Evolutionary conservation across 1,140 invertebrate species (phyloP).

Genomic region (Paramacrobiotus metropolitanus): DNA sequence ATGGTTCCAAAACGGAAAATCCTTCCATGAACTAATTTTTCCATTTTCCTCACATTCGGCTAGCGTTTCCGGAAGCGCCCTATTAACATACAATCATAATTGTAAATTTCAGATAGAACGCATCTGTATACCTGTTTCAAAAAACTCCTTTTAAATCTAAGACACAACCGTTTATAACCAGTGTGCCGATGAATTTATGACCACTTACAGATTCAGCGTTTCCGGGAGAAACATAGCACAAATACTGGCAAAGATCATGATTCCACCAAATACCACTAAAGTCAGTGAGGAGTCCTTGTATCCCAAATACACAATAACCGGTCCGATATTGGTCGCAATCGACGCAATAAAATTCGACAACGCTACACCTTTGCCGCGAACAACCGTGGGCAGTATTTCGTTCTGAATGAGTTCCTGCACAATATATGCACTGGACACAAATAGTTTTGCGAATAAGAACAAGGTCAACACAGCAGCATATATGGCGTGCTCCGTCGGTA

Average conservation of each 20-base stretch:
- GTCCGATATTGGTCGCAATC: neutral
- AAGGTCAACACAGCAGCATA: neutral
- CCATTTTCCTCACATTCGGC: too few species aligned
- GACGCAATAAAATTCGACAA: neutral
- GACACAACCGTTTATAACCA: too few species aligned
- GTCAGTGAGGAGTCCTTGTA: neutral
- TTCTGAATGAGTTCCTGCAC: neutral
- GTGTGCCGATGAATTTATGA: too few species aligned
- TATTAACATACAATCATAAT: too few species aligned
- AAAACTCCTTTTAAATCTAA: too few species aligned
- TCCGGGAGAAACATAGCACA: neutral
- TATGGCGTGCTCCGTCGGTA: neutral
- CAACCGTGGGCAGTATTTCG: neutral
- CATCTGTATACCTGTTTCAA: too few species aligned
- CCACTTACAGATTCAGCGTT: neutral
- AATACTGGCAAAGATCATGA: constrained; percentile 5
- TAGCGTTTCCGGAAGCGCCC: too few species aligned
- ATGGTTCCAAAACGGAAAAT: too few species aligned
- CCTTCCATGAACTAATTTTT: too few species aligned
- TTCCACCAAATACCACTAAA: neutral
- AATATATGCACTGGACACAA: neutral
- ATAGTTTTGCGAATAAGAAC: neutral
- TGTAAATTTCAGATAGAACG: too few species aligned
- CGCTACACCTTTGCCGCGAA: neutral
- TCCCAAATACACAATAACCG: neutral